Conservation (phyloP, 2,113 vertebrate species). For the Tauraco erythrolophus region DNA sequence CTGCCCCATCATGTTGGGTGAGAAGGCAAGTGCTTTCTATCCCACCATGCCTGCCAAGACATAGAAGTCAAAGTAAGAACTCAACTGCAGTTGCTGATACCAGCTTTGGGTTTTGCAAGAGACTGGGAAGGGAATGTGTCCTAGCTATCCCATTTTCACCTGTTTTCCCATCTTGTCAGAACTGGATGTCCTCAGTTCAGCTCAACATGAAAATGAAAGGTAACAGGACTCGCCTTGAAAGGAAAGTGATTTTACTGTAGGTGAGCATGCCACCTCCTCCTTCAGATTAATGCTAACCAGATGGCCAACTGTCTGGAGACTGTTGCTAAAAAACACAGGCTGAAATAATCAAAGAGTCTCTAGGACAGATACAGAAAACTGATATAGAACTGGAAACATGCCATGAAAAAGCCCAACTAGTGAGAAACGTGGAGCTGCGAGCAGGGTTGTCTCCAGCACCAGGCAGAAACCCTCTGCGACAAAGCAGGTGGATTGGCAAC, state of each 20-base stretch:
- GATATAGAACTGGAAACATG: background rate
- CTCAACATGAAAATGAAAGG: background rate
- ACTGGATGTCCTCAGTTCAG: background rate
- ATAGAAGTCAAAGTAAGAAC: background rate
- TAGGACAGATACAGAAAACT: background rate
- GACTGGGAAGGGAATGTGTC: background rate
- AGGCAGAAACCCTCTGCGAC: background rate
- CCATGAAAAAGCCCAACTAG: background rate
- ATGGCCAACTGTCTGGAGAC: background rate
- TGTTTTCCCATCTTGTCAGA: background rate
- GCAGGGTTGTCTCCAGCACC: background rate
- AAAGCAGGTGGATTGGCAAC: background rate
- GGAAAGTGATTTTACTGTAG: background rate
- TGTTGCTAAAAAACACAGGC: background rate
- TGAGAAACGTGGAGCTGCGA: background rate
- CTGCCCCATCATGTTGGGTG: rapidly evolving
- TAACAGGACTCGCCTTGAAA: background rate
- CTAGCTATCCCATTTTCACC: background rate
- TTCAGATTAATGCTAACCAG: background rate
- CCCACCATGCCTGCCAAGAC: background rate
- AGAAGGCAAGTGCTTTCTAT: background rate
- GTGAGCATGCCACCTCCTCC: background rate
- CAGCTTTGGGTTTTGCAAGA: background rate
- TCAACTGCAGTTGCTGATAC: background rate
- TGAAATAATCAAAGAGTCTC: background rate